Conservation (phyloP, 2,797 vertebrate species). For the Myiotriccus ornatus region DNA sequence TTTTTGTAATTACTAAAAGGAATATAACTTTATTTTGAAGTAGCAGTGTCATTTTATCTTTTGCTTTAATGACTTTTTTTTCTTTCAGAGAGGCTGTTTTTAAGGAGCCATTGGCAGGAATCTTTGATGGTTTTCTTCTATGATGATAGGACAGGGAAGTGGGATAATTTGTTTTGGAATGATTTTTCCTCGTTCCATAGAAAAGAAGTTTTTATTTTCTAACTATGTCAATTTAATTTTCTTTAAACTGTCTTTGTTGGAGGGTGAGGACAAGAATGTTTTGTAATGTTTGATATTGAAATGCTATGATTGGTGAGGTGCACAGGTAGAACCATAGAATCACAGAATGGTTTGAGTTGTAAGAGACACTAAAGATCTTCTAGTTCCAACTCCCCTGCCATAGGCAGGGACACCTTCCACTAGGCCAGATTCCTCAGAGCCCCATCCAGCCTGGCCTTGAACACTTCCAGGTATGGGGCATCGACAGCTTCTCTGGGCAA, state of each 20-base stretch:
- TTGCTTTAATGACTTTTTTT: background rate
- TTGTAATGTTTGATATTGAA: background rate
- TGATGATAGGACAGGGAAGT: background rate
- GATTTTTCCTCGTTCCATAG: accelerated
- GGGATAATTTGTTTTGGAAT: background rate
- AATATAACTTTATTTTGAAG: background rate
- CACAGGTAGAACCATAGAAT: background rate
- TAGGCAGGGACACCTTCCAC: background rate
- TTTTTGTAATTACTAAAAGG: background rate
- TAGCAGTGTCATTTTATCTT: background rate
- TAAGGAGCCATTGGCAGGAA: background rate
- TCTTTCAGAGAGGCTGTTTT: background rate
- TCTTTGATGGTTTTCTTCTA: background rate
- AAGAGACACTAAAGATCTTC: background rate
- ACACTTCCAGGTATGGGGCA: background rate
- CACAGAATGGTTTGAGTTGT: background rate
- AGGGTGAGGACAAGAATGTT: background rate
- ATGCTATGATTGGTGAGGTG: background rate
- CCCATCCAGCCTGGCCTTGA: background rate
- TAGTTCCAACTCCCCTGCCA: background rate
- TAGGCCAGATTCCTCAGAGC: background rate
- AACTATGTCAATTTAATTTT: background rate
- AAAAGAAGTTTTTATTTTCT: background rate
- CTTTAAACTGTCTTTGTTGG: background rate
- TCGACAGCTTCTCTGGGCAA: background rate